Conservation (phyloP, 2,797 vertebrate genomes). For the Myotis findleyi region DNA sequence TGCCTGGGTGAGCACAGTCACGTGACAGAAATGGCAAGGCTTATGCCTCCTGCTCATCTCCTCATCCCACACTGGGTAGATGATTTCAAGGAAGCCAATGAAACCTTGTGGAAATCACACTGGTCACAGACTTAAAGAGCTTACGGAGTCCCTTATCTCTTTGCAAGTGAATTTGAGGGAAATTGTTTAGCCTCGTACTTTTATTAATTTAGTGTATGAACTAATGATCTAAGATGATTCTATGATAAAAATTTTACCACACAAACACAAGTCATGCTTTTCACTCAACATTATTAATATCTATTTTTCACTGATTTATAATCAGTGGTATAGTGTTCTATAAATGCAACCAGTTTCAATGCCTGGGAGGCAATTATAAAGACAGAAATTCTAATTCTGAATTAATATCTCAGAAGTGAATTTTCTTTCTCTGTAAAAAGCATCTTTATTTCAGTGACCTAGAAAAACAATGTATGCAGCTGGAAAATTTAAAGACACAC, state of each 20-base stretch:
- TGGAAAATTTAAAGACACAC: background rate
- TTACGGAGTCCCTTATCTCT: background rate
- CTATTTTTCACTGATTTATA: slow-evolving; percentile 65
- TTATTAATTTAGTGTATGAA: slow-evolving; percentile 11
- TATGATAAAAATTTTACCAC: background rate
- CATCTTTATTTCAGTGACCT: slow-evolving; percentile 63
- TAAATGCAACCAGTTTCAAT: slow-evolving; percentile 78
- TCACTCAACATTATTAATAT: slow-evolving; percentile 63
- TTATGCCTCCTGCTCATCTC: background rate
- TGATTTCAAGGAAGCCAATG: background rate
- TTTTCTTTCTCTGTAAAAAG: slow-evolving; percentile 63
- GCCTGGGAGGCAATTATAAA: slow-evolving; percentile 81
- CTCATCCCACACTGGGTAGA: background rate
- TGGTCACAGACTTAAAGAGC: background rate
- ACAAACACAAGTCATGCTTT: slow-evolving; percentile 31
- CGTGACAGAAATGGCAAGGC: background rate
- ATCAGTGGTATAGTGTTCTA: slow-evolving; percentile 75
- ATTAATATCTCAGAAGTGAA: slow-evolving; percentile 77
- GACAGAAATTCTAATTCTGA: slow-evolving; percentile 75
- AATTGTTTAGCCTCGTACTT: background rate
- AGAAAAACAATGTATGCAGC: slow-evolving; percentile 59
- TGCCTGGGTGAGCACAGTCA: background rate
- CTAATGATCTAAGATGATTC: background rate
- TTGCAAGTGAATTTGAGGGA: background rate
- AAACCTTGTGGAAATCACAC: background rate